Evolutionary conservation across 2,888 invertebrate species (phyloP), one percentile per base, ranked within the genome.

Genomic region (Exocentrus adspersus): DNA sequence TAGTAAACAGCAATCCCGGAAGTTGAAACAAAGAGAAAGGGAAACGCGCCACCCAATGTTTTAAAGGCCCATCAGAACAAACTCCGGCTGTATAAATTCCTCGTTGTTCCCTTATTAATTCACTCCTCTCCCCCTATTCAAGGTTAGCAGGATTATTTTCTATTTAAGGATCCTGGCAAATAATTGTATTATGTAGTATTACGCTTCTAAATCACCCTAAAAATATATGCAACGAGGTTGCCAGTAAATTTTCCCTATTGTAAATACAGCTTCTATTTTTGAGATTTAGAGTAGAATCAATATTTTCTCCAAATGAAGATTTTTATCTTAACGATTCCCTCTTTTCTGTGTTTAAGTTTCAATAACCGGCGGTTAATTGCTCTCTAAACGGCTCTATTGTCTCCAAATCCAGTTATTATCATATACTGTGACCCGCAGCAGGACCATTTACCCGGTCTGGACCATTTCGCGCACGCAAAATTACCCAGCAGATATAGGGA

Each of bases 81-180:
- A 32, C 37, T 28, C 32, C 46, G 20, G 46, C 37, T 28, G 24
- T 19, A 46, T 45, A 46, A 45, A 46, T 19, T 32, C 30, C 30
- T 20, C 46, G 46, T 16, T 46, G 43, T 32, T 51, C 12, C 32
- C 1, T 45, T 46, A 57, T 57, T 56, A 57, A 57, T 57, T 57
- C 46, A 57, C 57, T 46, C 32, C 28, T 46, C 32, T 17, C 54
- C 43, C 54, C 46, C 19, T 46, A 30, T 57, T 46, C 57, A 46
- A 28, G 32, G 45, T 46, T 32, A 28, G 16, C 12, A 32, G 46
- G 46, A 46, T 45, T 57, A 46, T 16, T 57, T 46, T 45, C 20
- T 30, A 57, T 45, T 19, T 37, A 28, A 54, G 46, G 46, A 42
- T 1, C 24, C 12, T 45, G 10, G 24, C 51, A 32, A 30, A 51